Base-by-base conservation (phyloP, 1,140 invertebrate genomes). In the Pseudomyrmex gracilis region DNA sequence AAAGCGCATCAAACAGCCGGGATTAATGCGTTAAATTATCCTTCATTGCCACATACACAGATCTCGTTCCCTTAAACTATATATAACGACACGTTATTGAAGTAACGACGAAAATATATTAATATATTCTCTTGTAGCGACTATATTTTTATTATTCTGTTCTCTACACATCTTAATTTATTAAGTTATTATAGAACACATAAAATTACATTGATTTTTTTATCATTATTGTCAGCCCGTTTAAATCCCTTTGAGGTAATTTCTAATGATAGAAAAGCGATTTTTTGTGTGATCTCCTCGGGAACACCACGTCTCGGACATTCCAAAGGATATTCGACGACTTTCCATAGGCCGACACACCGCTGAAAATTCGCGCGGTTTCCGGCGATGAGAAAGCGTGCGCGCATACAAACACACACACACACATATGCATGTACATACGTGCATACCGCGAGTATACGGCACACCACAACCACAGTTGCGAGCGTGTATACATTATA, bases 401-500 rank as follows among this genome's bases (percentile, higher is more conserved):
- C 24, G 55, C 73, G 24, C 10, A 24, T 13, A 49, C n/a, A 8
- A 15, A 3, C n/a, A 34, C 71, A 7, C 34, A 15, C 34, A 15
- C 7, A n/a, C n/a, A 22, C 13, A 2, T 45, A 17, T 17, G 8
- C 34, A 0, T 1, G 1, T 9, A 2, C 58, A 20, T 49, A 10
- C 74, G 15, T 12, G 57, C 53, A 57, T 7, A 10, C n/a, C 12
- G 12, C n/a, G 47, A 2, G 57, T 45, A 10, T n/a, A 49, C 57
- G 12, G 34, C 58, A 15, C 10, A 17, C 58, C 34, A 64, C 55
- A 20, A 67, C 49, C 24, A 73, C 61, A 74, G 64, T 70, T 43
- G 17, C 34, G 7, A 34, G 5, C 73, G 45, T 77, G 73, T 83
- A 76, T 55, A 83, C 63, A 84, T 86, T 88, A 88, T 88, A 88